Base-by-base conservation (phyloP, 1,140 invertebrate species). In the Drusus annulatus region DNA sequence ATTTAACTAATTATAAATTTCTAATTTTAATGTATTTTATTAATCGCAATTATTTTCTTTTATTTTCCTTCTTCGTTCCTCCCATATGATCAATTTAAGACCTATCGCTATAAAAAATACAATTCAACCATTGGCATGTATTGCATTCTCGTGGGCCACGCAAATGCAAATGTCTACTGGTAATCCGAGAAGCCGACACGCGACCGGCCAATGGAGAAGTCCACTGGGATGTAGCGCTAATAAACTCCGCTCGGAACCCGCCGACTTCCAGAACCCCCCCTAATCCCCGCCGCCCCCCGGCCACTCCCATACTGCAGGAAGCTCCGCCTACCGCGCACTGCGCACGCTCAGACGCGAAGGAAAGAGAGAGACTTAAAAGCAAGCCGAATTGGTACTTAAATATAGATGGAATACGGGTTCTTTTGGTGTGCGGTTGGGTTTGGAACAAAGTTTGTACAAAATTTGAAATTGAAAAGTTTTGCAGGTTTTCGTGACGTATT, bases 121-220 rank as follows among this genome's bases (percentile, higher is more conserved):
- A 45, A 10, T 13, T 45, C 13, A 10, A 10, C 13, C 36, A 13
- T 8, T 13, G 10, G 36, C 2, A 2, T 45, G 36, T 45, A 5
- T 45, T 45, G 36, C 36, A 45, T 45, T 13, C 36, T 45, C 36
- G 6, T 65, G 25, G 16, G 25, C 36, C 62, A 28, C 62, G 62
- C 62, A 15, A 65, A 65, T 28, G 25, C 62, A 65, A 65, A 28
- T 60, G 56, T 60, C 56, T 65, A 69, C 65, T 74, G 50, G 17
- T 71, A 54, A 74, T 25, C 21, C 23, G 1, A 13, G 36, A 45
- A 45, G 0, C 7, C 36, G 36, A n/a, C 51, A 25, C 69, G 52
- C 69, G 69, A 31, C 50, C 69, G 52, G 52, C 69, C 69, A 74
- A 74, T 74, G 23, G 23, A 23, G 21, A 74, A 74, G 69, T 74